Evolutionary conservation across 1,140 invertebrate genomes (phyloP), one percentile per base, ranked within the genome.

Genomic region (Octopus sinensis): DNA sequence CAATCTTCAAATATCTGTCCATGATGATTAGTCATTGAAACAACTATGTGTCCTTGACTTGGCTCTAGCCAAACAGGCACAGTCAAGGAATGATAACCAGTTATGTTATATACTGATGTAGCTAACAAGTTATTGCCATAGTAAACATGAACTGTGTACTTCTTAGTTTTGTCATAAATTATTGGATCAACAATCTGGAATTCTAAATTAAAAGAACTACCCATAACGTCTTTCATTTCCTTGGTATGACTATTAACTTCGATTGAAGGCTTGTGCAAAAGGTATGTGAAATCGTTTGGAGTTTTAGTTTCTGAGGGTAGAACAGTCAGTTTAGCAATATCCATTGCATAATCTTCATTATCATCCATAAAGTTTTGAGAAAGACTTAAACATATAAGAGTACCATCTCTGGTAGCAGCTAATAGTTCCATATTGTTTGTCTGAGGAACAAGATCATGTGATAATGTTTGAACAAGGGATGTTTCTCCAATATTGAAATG

Each of bases 371-470:
- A 73, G n/a, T 79, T 68, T 6, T 83, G 81, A 73, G 80, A 62
- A 51, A 52, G 56, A 0, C 87, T 86, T 17, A 89, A 82, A 82
- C 88, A 90, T 53, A 90, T 83, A 5, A 90, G 71, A 78, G 88
- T 87, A 12, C 89, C 89, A 83, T 90, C 89, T 81, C 83, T 88
- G 10, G 88, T 90, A 9, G 89, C 83, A 76, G 89, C 85, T 43
- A 90, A 81, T 17, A 89, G 71, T 82, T 90, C 88, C 23, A 88
- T 23, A 4, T 88, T 88, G 53, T 84, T 83, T 80, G 84, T 84
- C 75, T 84, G 73, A 23, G 76, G 75, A 30, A 88, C 84, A 6
- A 89, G 81, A 75, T 90, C 87, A 83, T 87, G 85, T 81, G 86
- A 85, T 76, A 89, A 75, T 12, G 89, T 83, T 77, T 88, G 86